Evolutionary conservation across 2,888 invertebrate genomes (phyloP).

Genomic region (Polydesmus complanatus): DNA sequence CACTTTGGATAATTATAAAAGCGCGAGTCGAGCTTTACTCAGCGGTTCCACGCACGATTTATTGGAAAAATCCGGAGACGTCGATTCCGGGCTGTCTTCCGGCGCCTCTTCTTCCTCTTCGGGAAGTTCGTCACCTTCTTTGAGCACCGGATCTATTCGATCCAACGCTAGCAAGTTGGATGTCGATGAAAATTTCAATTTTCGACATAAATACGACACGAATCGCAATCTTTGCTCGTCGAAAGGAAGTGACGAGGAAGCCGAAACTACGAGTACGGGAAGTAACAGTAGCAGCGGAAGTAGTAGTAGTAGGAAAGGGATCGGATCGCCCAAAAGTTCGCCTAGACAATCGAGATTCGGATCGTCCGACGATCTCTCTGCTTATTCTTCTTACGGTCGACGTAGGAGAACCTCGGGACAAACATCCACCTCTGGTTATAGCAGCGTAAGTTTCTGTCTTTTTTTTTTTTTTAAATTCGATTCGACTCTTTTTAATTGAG

Average conservation of each 20-base stretch:
- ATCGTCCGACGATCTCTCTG: constrained; percentile 2
- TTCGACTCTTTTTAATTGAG: not conserved
- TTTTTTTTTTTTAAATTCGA: not conserved
- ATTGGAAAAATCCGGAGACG: not conserved
- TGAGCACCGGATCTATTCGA: constrained; percentile 4
- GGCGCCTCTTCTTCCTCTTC: constrained; percentile 4
- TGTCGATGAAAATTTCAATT: constrained; percentile 1
- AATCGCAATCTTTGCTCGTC: constrained; percentile 1
- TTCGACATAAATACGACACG: constrained; percentile 1
- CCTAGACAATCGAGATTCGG: not conserved
- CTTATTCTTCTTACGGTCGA: not conserved
- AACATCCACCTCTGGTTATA: constrained; percentile 10
- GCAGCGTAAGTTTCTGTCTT: constrained; percentile 7
- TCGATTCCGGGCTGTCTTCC: constrained; percentile 4
- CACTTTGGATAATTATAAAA: not conserved
- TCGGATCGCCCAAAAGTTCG: not conserved
- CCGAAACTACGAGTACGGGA: not conserved
- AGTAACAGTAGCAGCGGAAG: not conserved
- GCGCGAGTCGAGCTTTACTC: not conserved
- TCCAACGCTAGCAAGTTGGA: not conserved
- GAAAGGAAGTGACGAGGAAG: not conserved
- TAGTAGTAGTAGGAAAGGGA: not conserved
- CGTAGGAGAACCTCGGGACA: constrained; percentile 6
- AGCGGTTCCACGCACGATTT: not conserved
- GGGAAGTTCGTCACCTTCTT: constrained; percentile 10